Percentiles rank a stretch among this genome's conserved stretches.
phyloP scores from a whole-genome alignment of 2,113 vertebrate genomes.

The Diglossa brunneiventris region DNA sequence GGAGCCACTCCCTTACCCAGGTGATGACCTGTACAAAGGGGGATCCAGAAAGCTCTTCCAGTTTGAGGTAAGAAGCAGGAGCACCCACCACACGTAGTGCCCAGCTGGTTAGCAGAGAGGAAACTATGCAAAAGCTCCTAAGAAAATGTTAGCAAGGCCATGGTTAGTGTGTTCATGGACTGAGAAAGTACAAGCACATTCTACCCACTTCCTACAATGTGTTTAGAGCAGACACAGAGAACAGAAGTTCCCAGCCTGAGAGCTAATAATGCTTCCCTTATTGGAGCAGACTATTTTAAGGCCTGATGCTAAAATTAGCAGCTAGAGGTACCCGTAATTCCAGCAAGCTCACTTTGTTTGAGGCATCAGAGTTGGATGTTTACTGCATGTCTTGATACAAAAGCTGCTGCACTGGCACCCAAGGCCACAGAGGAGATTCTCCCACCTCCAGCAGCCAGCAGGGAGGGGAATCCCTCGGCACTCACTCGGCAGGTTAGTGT shows the following conservation, averaged over 20 bases:
- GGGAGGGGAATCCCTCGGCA: neutral
- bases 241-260: neutral
- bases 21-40: neutral
- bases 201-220: neutral
- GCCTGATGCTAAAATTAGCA: neutral
- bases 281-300: neutral
- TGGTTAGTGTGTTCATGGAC: neutral
- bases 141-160: constrained; percentile 15
- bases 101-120: constrained; percentile 35
- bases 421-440: constrained; percentile 14
- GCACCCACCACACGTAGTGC: neutral
- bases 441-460: neutral
- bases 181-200: neutral
- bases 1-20: neutral
- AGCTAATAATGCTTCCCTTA: neutral
- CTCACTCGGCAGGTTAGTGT: constrained; percentile 55
- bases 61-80: neutral
- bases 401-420: constrained; percentile 24
- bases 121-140: neutral
- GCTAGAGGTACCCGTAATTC: neutral
- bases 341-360: constrained; percentile 47
- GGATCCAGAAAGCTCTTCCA: neutral
- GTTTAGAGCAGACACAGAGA: neutral
- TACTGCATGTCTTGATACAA: constrained; percentile 53
- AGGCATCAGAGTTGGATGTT: constrained; percentile 71